A percentile compares a stretch with the other conserved stretches of the same genome.
Conservation (phyloP, 2,888 invertebrate genomes). For the Muschampia plurimacula region DNA sequence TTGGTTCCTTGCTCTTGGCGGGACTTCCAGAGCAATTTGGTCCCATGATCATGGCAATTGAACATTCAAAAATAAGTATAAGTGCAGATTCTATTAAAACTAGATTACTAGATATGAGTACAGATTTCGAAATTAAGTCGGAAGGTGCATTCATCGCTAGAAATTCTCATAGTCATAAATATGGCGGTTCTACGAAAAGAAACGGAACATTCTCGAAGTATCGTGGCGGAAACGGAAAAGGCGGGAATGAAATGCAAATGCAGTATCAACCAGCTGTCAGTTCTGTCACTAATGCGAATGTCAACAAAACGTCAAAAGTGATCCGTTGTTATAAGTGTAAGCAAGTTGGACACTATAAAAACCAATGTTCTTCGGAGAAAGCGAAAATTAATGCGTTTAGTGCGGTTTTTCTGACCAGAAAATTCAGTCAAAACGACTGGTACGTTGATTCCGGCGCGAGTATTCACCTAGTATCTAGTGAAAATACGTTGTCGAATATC, state of each 20-base stretch:
- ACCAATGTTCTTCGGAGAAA: conserved; percentile 39
- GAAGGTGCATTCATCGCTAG: conserved; percentile 35
- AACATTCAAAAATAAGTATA: conserved; percentile 13
- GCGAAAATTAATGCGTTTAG: conserved; percentile 43
- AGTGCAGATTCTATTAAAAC: conserved; percentile 19
- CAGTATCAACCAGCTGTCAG: neutral
- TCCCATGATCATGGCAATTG: conserved; percentile 16
- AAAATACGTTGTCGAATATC: conserved; percentile 28
- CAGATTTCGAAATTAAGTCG: conserved; percentile 22
- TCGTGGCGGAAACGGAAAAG: neutral
- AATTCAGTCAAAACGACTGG: conserved; percentile 9
- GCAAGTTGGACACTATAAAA: conserved; percentile 41
- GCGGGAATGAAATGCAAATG: neutral
- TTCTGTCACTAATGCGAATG: neutral
- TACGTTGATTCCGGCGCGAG: conserved; percentile 45
- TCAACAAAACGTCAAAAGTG: conserved; percentile 11
- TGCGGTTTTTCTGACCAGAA: conserved; percentile 38
- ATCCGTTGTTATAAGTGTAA: conserved; percentile 45
- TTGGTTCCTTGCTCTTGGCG: conserved; percentile 8
- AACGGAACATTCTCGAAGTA: no score
- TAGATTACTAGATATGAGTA: conserved; percentile 9
- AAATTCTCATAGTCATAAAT: neutral
- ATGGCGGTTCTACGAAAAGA: neutral
- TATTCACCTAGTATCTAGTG: conserved; percentile 38
- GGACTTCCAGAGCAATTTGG: conserved; percentile 8